These are phyloP conservation scores for Aphelinus atriplicis DNA, from an alignment of 1,140 invertebrate species.

Conservation along the genomic window DNA sequence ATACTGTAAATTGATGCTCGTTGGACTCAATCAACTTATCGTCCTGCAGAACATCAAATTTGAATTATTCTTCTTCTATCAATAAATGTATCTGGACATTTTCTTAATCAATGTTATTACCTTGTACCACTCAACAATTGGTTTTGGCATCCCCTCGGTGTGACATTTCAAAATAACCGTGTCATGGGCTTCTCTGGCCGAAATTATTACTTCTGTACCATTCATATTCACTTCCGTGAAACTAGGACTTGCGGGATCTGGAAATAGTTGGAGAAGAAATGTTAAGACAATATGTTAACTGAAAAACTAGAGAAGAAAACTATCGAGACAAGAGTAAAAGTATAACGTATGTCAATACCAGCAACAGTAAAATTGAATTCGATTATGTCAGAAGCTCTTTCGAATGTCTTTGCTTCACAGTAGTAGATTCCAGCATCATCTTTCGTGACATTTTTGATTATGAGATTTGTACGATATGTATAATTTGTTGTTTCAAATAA, in stretches of 20 bases:
- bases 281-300: constrained; percentile 24
- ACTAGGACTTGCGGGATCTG: constrained; percentile 50
- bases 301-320: background rate
- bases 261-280: constrained; percentile 24
- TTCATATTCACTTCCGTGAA: constrained; percentile 49
- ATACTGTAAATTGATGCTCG: constrained; percentile 47
- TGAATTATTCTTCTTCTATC: no score
- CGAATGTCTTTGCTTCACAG: constrained; percentile 48
- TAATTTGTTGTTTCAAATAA: constrained; percentile 41
- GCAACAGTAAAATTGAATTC: constrained; percentile 45
- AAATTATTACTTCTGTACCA: constrained; percentile 41
- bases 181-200: constrained; percentile 43
- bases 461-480: constrained; percentile 50
- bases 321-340: background rate
- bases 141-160: constrained; percentile 55
- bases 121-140: constrained; percentile 59
- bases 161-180: constrained; percentile 50
- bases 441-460: constrained; percentile 47
- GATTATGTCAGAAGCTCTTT: constrained; percentile 40
- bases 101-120: constrained; percentile 42
- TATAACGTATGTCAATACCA: constrained; percentile 45
- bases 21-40: constrained; percentile 26
- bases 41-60: no score
- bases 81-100: no score
- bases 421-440: constrained; percentile 45